These are phyloP conservation scores for Micromys minutus DNA, from an alignment of 2,113 vertebrate species.

Conservation along the genomic window DNA sequence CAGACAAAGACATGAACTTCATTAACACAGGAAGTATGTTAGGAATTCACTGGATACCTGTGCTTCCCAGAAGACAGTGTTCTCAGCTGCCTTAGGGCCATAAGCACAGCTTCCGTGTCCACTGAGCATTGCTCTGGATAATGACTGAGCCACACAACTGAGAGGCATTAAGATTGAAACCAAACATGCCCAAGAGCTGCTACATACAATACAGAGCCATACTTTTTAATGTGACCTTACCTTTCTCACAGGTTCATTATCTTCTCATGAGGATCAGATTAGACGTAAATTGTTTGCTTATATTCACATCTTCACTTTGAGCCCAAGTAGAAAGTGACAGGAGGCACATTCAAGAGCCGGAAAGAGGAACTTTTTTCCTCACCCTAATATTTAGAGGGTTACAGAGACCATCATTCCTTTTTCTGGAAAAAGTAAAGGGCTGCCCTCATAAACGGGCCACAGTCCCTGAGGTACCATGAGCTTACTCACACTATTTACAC, in stretches of 20 bases:
- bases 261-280: slow-evolving; percentile 28
- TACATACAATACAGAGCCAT: background rate
- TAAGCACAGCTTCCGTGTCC: background rate
- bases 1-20: background rate
- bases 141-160: background rate
- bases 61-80: background rate
- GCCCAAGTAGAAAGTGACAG: background rate
- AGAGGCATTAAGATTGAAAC: background rate
- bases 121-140: background rate
- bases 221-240: background rate
- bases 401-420: slow-evolving; percentile 8
- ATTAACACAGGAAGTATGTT: background rate
- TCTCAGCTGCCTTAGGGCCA: background rate
- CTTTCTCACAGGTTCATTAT: background rate
- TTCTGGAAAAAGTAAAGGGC: background rate
- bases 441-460: background rate
- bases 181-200: background rate
- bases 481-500: slow-evolving; percentile 1
- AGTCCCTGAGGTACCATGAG: background rate
- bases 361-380: background rate
- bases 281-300: background rate
- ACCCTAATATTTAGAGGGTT: background rate
- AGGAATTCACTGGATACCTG: background rate
- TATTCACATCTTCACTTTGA: background rate
- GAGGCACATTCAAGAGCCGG: background rate